phyloP scores from a whole-genome alignment of 2,797 vertebrate species.

The Lithobates pipiens region DNA sequence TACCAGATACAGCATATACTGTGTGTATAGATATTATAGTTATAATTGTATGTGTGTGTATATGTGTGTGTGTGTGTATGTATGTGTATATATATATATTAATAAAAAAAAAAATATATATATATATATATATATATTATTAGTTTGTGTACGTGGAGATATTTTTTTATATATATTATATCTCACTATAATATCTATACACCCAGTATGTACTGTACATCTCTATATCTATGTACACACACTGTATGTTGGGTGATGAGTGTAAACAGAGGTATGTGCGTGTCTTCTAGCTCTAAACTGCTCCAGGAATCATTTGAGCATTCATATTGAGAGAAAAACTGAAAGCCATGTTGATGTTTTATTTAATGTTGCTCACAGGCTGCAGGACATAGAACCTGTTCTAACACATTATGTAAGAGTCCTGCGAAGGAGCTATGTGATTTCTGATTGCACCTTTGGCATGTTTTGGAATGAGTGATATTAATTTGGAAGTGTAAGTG shows the following conservation, averaged over 20 bases:
- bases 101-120: too few species aligned
- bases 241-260: background rate
- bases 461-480: background rate
- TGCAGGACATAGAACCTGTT: constrained; percentile 55
- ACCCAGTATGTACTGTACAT: too few species aligned
- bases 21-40: too few species aligned
- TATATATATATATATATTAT: background rate
- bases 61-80: too few species aligned
- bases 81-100: too few species aligned
- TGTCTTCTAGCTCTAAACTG: background rate
- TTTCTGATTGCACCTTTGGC: background rate
- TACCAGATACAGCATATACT: too few species aligned
- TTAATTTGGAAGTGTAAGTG: background rate
- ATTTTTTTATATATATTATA: too few species aligned
- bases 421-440: background rate
- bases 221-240: background rate
- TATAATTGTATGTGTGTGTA: too few species aligned
- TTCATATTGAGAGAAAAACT: background rate
- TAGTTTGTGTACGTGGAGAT: too few species aligned
- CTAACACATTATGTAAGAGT: constrained; percentile 14
- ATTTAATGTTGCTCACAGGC: constrained; percentile 2
- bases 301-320: background rate
- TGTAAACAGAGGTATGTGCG: background rate
- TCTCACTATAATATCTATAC: too few species aligned
- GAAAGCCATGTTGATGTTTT: background rate